phyloP scores from a whole-genome alignment of 2,797 vertebrate species.

The Emydoidea blandingii region DNA sequence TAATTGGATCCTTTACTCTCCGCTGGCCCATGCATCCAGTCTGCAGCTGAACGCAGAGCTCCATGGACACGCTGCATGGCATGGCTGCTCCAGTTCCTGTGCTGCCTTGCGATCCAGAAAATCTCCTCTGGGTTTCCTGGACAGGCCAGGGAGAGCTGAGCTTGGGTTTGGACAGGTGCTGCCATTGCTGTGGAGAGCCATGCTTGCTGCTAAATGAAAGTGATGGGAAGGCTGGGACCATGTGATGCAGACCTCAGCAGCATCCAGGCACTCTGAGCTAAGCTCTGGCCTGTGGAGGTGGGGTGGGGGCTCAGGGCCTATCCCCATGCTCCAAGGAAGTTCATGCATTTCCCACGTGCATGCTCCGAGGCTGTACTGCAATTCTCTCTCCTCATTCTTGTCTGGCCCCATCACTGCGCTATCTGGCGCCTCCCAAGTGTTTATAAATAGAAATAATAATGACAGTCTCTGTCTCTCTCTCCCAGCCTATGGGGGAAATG shows the following conservation, averaged over 20 bases:
- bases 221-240: conserved; percentile 4
- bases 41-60: too few species aligned
- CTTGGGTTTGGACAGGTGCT: background rate
- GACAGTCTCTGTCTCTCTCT: conserved; percentile 18
- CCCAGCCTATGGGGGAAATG: background rate
- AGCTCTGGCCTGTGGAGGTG: conserved; percentile 17
- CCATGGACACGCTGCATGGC: too few species aligned
- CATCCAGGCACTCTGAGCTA: background rate
- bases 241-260: background rate
- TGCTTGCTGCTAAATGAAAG: conserved; percentile 25
- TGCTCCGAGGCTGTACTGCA: conserved; percentile 8
- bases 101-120: background rate
- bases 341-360: conserved; percentile 16
- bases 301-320: conserved; percentile 13
- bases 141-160: background rate
- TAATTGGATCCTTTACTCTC: too few species aligned
- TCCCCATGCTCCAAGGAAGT: background rate
- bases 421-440: conserved; percentile 39
- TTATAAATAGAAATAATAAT: conserved; percentile 30
- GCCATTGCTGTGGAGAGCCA: conserved; percentile 27
- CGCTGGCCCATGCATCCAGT: too few species aligned
- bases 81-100: background rate
- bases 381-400: background rate
- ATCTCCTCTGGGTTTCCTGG: background rate
- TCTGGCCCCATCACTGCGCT: conserved; percentile 33